Base-by-base conservation (phyloP, 2,888 invertebrate species). In the Leptinotarsa rubiginosa region DNA sequence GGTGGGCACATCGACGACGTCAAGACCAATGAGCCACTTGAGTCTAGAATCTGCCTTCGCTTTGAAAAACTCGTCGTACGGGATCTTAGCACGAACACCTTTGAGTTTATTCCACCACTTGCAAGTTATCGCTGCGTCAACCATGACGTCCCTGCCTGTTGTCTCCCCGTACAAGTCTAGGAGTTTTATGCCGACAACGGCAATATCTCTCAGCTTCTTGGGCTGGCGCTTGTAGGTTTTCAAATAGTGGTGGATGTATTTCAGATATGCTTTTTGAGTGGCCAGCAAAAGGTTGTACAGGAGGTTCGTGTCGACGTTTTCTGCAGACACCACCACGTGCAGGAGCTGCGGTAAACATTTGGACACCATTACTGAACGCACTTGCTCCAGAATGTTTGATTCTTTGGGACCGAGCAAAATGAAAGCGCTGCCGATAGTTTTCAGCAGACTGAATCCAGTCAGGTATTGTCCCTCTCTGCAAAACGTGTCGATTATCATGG, bases 291-390 rank as follows among this genome's bases (percentile, higher is more conserved):
- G 65, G 66, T 75, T 73, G 52, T 70, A 73, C 56, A 78, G 69
- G 1, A 78, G 69, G n/a, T 62, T 47, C 2, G 70, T 22, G 49
- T 78, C 74, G 16, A 85, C 72, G 49, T 81, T 74, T 59, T 85
- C 82, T 3, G 84, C 79, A 15, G 84, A 83, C n/a, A 88, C 78
- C 7, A 88, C 78, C 77, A 86, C 87, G 69, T 85, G 83, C 22
- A 89, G 75, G 65, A 89, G 75, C 47, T 82, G 82, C 5, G 77
- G 81, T n/a, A 85, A 50, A 65, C 85, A 85, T 41, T 81, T 79
- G 22, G 80, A 75, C 10, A 64, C 70, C 47, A 84, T 56, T 15
- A 69, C 18, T 10, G 25, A 47, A 1, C 31, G 56, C n/a, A 72
- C n/a, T 1, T 50, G 69, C 15, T 72, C 66, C 12, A 72, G 52